Conservation (phyloP, 2,888 invertebrate species). For the Drosophila longiperda region DNA sequence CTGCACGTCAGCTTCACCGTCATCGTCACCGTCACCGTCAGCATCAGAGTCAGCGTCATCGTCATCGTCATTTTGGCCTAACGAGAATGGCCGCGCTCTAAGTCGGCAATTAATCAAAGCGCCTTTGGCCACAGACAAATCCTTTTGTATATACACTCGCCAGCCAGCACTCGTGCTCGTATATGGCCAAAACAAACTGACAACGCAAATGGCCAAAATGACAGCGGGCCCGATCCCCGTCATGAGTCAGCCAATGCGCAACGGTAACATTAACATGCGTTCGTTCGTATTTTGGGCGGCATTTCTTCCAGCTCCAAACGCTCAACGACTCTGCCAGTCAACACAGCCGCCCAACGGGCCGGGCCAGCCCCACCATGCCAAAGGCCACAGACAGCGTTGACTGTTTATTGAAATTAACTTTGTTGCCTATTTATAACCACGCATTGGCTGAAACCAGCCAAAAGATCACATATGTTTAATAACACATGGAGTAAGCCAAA, state of each 20-base stretch:
- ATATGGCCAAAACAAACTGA: conserved; percentile 76
- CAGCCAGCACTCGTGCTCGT: conserved; percentile 40
- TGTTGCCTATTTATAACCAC: conserved; percentile 35
- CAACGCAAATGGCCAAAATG: conserved; percentile 81
- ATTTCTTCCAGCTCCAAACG: conserved; percentile 40
- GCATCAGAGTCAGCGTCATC: conserved; percentile 41
- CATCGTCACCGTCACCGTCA: conserved; percentile 37
- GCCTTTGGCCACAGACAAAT: conserved; percentile 76
- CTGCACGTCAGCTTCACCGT: conserved; percentile 44
- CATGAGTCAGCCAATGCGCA: conserved; percentile 79
- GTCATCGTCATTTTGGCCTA: conserved; percentile 54
- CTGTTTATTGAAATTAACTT: conserved; percentile 76
- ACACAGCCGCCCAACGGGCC: conserved; percentile 34
- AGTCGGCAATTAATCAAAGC: conserved; percentile 81
- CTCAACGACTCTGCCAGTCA: conserved; percentile 22
- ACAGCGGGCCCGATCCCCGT: conserved; percentile 69
- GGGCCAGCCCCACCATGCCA: conserved; percentile 54
- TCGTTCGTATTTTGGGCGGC: conserved; percentile 72
- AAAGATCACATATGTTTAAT: conserved; percentile 16
- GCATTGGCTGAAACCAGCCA: conserved; percentile 12
- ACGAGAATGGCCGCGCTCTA: conserved; percentile 66
- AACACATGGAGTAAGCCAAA: conserved; percentile 5
- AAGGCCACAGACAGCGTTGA: conserved; percentile 62
- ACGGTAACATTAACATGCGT: conserved; percentile 78
- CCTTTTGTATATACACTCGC: conserved; percentile 59